phyloP scores from a whole-genome alignment of 2,888 invertebrate genomes.

The Emmelina monodactyla region DNA sequence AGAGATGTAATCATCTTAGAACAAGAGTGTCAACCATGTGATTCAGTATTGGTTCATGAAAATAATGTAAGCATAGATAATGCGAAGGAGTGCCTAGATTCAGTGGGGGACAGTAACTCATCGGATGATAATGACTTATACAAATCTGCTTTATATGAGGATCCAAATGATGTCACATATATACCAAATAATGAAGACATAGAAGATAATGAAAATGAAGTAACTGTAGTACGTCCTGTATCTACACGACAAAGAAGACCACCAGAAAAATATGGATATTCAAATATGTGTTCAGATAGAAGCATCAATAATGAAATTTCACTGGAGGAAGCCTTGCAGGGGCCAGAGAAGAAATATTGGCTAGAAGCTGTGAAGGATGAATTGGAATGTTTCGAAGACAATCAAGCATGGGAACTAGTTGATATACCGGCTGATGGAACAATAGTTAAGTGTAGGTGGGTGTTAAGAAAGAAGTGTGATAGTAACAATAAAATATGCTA shows the following conservation, averaged over 20 bases:
- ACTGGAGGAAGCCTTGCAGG: constrained; percentile 12
- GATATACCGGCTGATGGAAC: constrained; percentile 8
- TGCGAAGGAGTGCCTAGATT: too few species aligned
- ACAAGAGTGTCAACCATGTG: background rate
- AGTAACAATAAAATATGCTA: background rate
- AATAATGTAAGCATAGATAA: background rate
- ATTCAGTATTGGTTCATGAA: too few species aligned
- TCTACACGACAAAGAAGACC: constrained; percentile 1
- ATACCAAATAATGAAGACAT: too few species aligned
- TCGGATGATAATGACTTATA: background rate
- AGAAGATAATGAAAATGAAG: background rate
- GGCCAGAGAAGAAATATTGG: constrained; percentile 10
- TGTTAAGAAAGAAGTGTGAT: background rate
- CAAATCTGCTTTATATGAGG: too few species aligned
- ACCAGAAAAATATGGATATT: constrained; percentile 11
- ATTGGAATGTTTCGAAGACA: constrained; percentile 13
- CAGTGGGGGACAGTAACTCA: constrained; percentile 1
- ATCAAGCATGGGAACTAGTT: constrained; percentile 11
- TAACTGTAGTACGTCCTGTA: background rate
- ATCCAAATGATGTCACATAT: too few species aligned
- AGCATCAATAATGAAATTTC: constrained; percentile 5
- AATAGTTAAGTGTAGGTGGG: background rate
- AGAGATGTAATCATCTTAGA: constrained; percentile 16
- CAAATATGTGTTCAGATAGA: constrained; percentile 5
- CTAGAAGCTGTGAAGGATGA: constrained; percentile 12